Evolutionary conservation across 1,140 invertebrate species (phyloP), one percentile per base, ranked within the genome.

Genomic region (Diachasmimorpha longicaudata): DNA sequence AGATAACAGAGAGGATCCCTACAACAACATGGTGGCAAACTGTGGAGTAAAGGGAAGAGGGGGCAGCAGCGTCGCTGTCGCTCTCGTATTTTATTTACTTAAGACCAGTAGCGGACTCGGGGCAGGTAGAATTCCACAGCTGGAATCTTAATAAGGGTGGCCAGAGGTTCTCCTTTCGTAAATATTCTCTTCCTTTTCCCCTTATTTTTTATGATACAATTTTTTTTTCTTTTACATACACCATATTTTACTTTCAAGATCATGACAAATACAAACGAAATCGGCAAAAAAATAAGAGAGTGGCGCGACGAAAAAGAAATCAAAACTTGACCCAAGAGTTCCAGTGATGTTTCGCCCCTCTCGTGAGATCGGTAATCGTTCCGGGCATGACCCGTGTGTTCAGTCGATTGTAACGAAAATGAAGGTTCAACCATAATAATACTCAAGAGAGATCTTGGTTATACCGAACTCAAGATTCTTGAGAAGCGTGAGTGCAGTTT

Each of bases 61-160:
- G 21, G 21, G 44, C 44, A 52, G 52, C 19, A 70, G 19, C 69
- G 69, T 76, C 69, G 74, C 69, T 36, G 67, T 67, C 44, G 68
- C 23, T 63, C 74, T 86, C 82, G 84, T 86, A 84, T 87, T 89
- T 89, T 89, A 88, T 89, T 89, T 89, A 87, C 86, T 86, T 82
- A 89, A 89, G 87, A 87, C 87, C 85, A 89, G 87, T 88, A 88
- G 87, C 85, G 80, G 83, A 81, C 82, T 83, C 76, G 72, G 82
- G 82, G 84, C 87, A 89, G 86, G 87, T 88, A 89, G 85, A 87
- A 88, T 88, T 88, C 87, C 86, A 86, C 83, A 84, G 82, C 82
- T 87, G 86, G 87, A 88, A 88, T 89, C 84, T 88, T 88, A 88
- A 88, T 88, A 88, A 88, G 87, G 86, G 87, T 86, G 83, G 83